Evolutionary conservation across 1,140 invertebrate genomes (phyloP).

Genomic region (Sitophilus oryzae): DNA sequence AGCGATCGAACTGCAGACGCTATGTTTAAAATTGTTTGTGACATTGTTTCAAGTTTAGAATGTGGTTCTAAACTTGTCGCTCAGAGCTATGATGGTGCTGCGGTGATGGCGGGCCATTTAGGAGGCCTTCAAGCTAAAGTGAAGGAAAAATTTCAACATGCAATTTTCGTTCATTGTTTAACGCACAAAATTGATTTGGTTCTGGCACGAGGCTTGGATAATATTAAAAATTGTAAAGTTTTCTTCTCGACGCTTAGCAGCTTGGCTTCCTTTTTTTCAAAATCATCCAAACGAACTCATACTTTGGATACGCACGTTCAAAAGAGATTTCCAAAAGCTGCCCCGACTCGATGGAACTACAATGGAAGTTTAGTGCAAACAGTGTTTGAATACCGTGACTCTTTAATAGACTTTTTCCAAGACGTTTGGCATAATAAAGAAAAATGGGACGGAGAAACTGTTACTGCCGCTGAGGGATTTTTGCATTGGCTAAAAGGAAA

Average conservation of each 20-base stretch:
- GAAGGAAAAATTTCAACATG: background rate
- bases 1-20: slow-evolving; percentile 15
- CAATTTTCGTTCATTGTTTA: no score
- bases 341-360: slow-evolving; percentile 14
- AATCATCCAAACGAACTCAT: slow-evolving; percentile 8
- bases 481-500: no score
- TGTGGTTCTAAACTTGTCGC: slow-evolving; percentile 17
- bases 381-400: no score
- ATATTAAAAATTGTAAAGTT: slow-evolving; percentile 11
- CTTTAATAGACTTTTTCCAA: no score
- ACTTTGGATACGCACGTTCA: slow-evolving; percentile 2
- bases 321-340: slow-evolving; percentile 9
- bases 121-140: slow-evolving; percentile 7
- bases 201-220: background rate
- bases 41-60: slow-evolving; percentile 7
- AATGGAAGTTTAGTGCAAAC: background rate
- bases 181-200: no score
- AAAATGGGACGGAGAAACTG: no score
- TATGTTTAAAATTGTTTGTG: slow-evolving; percentile 6
- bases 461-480: slow-evolving; percentile 1
- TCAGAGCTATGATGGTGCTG: slow-evolving; percentile 20
- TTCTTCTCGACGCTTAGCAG: slow-evolving; percentile 12
- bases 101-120: slow-evolving; percentile 17
- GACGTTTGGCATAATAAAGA: no score
- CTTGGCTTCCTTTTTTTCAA: slow-evolving; percentile 13